Conservation (phyloP, 2,888 invertebrate genomes). For the Hydrotaea cyrtoneurina region DNA sequence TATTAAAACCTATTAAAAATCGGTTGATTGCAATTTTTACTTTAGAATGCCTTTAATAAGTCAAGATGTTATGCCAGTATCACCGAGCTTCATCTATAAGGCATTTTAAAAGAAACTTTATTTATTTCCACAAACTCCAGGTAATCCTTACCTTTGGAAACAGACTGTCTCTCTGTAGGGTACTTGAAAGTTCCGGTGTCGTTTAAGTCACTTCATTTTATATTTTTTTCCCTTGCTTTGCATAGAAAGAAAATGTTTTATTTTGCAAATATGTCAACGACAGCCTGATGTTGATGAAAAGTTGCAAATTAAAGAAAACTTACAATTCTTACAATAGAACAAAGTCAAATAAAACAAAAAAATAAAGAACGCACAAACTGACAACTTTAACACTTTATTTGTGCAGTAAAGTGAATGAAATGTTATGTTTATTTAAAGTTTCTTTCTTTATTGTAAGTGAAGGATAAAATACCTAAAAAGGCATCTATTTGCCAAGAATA, state of each 20-base stretch:
- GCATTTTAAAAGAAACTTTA: no score
- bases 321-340: conserved; percentile 24
- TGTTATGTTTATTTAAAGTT: conserved; percentile 24
- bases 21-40: no score
- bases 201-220: conserved; percentile 4
- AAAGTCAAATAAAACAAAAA: background rate
- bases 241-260: background rate
- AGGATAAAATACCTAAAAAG: background rate
- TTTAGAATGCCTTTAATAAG: no score
- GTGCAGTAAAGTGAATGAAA: background rate
- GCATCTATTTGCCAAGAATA: no score
- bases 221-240: conserved; percentile 19
- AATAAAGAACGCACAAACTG: conserved; percentile 41
- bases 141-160: no score
- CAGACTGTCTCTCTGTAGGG: background rate
- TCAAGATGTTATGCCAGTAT: no score
- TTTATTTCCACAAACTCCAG: no score
- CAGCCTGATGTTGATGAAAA: conserved; percentile 24
- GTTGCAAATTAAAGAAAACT: conserved; percentile 60
- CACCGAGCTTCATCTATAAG: no score
- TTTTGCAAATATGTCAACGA: conserved; percentile 17
- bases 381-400: conserved; percentile 46
- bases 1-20: no score
- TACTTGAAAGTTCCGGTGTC: background rate
- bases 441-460: background rate